Conservation (phyloP, 1,140 invertebrate genomes). For the Eumaeus atala region DNA sequence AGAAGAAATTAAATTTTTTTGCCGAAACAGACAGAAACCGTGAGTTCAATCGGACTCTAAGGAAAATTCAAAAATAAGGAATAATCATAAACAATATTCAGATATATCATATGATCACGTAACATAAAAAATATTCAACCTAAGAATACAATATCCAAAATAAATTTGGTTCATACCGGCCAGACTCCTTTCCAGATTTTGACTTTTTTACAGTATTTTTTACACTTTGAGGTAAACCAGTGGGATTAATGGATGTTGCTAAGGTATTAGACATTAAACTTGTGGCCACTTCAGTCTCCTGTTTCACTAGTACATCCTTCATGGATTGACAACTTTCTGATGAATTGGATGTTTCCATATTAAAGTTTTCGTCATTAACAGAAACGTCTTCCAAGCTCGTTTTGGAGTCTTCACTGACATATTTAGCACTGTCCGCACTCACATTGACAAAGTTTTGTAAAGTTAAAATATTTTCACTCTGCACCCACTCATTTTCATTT, state of each 20-base stretch:
- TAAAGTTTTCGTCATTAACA: slow-evolving; percentile 64
- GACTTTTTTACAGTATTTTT: slow-evolving; percentile 49
- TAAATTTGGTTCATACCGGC: slow-evolving; percentile 45
- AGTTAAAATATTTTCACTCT: slow-evolving; percentile 54
- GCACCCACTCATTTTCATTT: slow-evolving; percentile 54
- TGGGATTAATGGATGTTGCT: slow-evolving; percentile 45
- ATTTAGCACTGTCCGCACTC: slow-evolving; percentile 54
- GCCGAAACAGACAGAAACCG: no score
- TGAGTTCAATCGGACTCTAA: no score
- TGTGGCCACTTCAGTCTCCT: slow-evolving; percentile 42
- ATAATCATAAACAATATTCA: no score
- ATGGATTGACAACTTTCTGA: slow-evolving; percentile 67
- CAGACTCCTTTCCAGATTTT: slow-evolving; percentile 59
- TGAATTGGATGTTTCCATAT: slow-evolving; percentile 68
- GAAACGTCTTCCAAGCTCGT: slow-evolving; percentile 61
- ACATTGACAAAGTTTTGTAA: slow-evolving; percentile 52
- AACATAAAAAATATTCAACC: no score
- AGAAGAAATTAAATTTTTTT: no score
- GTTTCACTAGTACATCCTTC: slow-evolving; percentile 54
- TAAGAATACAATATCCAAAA: no score
- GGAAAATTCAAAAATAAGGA: no score
- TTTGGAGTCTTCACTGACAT: slow-evolving; percentile 65
- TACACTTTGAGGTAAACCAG: slow-evolving; percentile 40
- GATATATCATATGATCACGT: no score
- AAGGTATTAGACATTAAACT: slow-evolving; percentile 49